A percentile compares a stretch with the other conserved stretches of the same genome.
phyloP scores from a whole-genome alignment of 1,140 invertebrate genomes.

The Aphis craccivora region DNA sequence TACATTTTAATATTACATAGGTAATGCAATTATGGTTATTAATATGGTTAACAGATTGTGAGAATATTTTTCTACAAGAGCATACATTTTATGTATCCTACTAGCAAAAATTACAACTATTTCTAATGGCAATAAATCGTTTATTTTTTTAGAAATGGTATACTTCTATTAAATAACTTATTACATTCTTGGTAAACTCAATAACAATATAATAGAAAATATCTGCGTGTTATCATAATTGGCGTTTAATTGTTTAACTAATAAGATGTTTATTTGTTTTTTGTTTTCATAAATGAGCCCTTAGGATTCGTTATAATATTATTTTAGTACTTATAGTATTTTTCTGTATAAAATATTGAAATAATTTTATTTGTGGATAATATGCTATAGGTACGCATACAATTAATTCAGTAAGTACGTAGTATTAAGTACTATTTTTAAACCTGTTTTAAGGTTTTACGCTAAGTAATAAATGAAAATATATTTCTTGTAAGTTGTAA shows the following conservation, averaged over 20 bases:
- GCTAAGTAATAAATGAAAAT: neutral
- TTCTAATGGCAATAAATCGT: neutral
- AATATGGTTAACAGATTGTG: neutral
- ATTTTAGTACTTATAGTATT: neutral
- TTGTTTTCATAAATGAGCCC: accelerated
- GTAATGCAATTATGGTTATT: neutral
- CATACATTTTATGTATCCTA: neutral
- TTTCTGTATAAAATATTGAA: neutral
- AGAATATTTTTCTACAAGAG: neutral
- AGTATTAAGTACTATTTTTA: neutral
- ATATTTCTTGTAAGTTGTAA: neutral
- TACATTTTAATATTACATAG: neutral
- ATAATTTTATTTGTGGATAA: neutral
- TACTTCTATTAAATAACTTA: neutral
- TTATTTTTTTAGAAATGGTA: neutral
- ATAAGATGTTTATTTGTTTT: neutral
- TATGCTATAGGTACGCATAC: neutral
- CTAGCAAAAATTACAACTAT: no score
- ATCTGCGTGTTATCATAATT: neutral
- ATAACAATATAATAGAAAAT: neutral
- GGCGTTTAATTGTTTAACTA: neutral
- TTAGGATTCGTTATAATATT: neutral
- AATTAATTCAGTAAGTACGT: neutral
- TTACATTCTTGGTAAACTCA: neutral
- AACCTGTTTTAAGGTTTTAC: neutral